A percentile compares a stretch with the other conserved stretches of the same genome.
These are phyloP conservation scores for Columba livia DNA, from an alignment of 2,113 vertebrate genomes.

Conservation along the genomic window DNA sequence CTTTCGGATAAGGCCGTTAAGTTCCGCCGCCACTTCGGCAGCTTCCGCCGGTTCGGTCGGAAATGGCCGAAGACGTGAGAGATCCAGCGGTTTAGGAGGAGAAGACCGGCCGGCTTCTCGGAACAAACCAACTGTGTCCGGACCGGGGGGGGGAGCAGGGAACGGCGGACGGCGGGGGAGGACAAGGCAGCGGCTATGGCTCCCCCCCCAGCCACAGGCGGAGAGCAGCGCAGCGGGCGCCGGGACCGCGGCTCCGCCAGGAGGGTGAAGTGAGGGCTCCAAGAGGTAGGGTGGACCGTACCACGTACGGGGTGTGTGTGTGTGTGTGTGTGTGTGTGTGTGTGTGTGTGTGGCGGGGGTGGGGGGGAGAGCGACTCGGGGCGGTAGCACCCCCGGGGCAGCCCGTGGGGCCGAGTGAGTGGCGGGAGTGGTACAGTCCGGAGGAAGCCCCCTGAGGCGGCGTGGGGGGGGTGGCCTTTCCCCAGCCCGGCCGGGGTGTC, in stretches of 20 bases:
- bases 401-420: neutral
- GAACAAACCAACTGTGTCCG: slow-evolving; percentile 47
- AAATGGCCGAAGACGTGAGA: slow-evolving; percentile 64
- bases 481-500: neutral
- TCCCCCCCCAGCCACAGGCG: neutral
- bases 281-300: slow-evolving; percentile 21
- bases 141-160: neutral
- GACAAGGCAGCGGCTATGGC: neutral
- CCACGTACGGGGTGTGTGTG: neutral
- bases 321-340: too few relatives aligned
- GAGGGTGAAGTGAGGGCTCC: slow-evolving; percentile 30
- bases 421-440: neutral
- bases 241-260: neutral
- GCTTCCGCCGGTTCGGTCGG: slow-evolving; percentile 37
- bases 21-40: slow-evolving; percentile 44
- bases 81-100: slow-evolving; percentile 36
- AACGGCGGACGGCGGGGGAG: neutral
- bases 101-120: slow-evolving; percentile 37
- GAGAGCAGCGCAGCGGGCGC: neutral
- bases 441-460: neutral
- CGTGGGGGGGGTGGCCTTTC: neutral
- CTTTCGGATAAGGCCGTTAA: neutral
- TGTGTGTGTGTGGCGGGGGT: too few relatives aligned
- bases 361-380: neutral
- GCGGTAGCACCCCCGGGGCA: neutral